Conservation (phyloP, 2,113 vertebrate species). For the Ceyx margarethae region DNA sequence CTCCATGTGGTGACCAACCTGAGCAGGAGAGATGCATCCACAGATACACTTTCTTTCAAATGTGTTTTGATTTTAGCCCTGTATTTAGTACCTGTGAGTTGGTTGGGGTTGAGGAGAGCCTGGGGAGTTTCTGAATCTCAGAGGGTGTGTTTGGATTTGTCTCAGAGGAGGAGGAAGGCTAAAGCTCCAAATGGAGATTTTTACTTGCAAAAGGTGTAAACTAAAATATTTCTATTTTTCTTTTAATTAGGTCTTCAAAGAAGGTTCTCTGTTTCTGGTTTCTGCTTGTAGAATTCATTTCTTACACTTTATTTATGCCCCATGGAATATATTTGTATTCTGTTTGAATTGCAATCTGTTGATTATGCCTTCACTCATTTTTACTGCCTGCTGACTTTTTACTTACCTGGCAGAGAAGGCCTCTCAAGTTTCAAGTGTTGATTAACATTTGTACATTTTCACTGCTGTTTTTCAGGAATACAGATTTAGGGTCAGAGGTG, state of each 20-base stretch:
- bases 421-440: background rate
- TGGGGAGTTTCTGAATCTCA: background rate
- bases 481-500: background rate
- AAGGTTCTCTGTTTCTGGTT: background rate
- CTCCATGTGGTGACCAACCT: background rate
- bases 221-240: constrained; percentile 37
- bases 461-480: background rate
- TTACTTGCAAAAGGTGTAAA: background rate
- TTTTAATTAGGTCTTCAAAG: constrained; percentile 18
- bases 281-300: background rate
- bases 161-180: background rate
- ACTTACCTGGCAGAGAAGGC: background rate
- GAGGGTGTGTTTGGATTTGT: background rate
- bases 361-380: background rate
- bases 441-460: background rate
- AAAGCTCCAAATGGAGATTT: background rate
- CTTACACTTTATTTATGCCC: background rate
- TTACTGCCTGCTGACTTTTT: background rate
- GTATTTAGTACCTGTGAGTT: background rate
- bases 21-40: background rate
- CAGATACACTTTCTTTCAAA: background rate
- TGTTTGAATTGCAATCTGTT: background rate
- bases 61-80: background rate
- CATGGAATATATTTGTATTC: background rate
- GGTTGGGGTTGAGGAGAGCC: background rate